Conservation (phyloP, 92 coral and sea anemone species). For the Parazoanthus swiftii region DNA sequence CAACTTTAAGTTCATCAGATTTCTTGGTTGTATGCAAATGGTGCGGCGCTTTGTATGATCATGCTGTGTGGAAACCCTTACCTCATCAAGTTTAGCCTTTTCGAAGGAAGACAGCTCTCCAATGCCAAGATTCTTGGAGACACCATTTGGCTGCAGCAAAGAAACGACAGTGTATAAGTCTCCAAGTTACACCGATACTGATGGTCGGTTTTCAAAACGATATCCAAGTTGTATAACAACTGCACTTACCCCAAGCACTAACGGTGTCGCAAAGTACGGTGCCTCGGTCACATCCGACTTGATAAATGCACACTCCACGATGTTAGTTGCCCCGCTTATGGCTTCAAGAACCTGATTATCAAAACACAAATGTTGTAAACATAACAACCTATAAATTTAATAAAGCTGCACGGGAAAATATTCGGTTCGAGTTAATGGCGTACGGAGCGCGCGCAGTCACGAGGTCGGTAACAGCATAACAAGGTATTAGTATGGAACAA, state of each 20-base stretch:
- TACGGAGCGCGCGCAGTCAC: too few relatives aligned
- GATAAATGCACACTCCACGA: constrained; percentile 94
- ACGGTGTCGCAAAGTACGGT: constrained; percentile 88
- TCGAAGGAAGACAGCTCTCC: constrained; percentile 82
- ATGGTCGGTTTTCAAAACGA: background rate
- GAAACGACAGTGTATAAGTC: background rate
- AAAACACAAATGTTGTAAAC: background rate
- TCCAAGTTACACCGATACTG: background rate
- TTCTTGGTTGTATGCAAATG: too few relatives aligned
- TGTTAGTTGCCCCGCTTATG: constrained; percentile 72
- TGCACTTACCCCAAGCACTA: constrained; percentile 87
- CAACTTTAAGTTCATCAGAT: too few relatives aligned
- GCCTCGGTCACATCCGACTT: constrained; percentile 84
- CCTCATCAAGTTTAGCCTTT: constrained; percentile 86
- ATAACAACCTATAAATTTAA: too few relatives aligned
- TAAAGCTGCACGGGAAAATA: too few relatives aligned
- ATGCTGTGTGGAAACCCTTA: background rate
- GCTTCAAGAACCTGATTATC: constrained; percentile 80
- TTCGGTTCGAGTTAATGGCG: too few relatives aligned
- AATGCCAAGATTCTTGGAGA: constrained; percentile 81
- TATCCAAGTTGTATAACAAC: background rate
- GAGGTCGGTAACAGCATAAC: too few relatives aligned
- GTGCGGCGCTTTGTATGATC: too few relatives aligned
- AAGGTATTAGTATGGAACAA: too few relatives aligned
- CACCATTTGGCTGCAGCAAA: constrained; percentile 78